Evolutionary conservation across 2,113 vertebrate species (phyloP).

Genomic region (Xyliphius kryptos): DNA sequence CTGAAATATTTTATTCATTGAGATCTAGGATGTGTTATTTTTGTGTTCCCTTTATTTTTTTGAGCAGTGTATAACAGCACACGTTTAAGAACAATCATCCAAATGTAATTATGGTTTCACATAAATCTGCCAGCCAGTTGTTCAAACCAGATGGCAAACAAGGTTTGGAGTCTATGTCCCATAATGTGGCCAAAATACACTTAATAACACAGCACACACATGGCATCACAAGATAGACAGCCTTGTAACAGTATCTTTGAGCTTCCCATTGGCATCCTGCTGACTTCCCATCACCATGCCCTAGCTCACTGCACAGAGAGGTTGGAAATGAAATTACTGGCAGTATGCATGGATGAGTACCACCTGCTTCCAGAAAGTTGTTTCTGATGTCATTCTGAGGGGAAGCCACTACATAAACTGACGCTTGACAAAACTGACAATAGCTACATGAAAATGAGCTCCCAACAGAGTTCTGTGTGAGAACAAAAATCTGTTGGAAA

Average conservation of each 20-base stretch:
- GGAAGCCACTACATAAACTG: not conserved
- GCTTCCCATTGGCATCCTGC: slow-evolving; percentile 5
- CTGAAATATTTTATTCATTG: too few relatives aligned
- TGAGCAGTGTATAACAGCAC: too few relatives aligned
- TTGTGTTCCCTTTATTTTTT: too few relatives aligned
- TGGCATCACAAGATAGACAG: not conserved
- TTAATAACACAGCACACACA: not conserved
- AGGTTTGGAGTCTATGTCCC: not conserved
- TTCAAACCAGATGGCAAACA: slow-evolving; percentile 14
- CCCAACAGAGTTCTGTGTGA: not conserved
- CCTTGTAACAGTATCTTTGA: slow-evolving; percentile 3
- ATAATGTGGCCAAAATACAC: slow-evolving; percentile 3
- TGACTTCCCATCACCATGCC: not conserved
- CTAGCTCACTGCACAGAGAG: not conserved
- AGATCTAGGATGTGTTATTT: too few relatives aligned
- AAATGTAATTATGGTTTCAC: not conserved
- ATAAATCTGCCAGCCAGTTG: slow-evolving; percentile 2
- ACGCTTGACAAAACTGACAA: not conserved
- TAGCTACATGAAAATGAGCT: not conserved
- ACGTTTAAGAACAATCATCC: too few relatives aligned
- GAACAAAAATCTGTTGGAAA: too few relatives aligned
- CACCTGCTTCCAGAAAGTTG: slow-evolving; percentile 23
- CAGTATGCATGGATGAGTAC: slow-evolving; percentile 10
- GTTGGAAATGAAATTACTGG: slow-evolving; percentile 14
- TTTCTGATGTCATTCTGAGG: slow-evolving; percentile 4